Evolutionary conservation across 2,113 vertebrate genomes (phyloP), one percentile per base, ranked within the genome.

Genomic region (Oncorhynchus tshawytscha): DNA sequence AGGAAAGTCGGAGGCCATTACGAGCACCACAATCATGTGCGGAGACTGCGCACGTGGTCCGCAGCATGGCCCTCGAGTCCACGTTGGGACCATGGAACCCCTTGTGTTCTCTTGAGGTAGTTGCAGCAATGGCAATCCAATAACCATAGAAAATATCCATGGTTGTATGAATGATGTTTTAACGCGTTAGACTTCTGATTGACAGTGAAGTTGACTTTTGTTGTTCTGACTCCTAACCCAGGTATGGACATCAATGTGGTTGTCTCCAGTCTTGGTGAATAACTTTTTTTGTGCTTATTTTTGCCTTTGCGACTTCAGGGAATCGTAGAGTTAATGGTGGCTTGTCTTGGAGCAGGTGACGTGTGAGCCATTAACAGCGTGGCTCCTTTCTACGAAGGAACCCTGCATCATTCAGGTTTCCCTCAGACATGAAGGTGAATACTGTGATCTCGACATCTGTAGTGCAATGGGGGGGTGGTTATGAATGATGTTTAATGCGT

Each of bases 181-280:
- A 0, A 16, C 75, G 91, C 86, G 88, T 91, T 91, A 92, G 90
- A 92, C 88, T 90, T 87, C 90, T 91, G 89, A 89, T 84, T 0
- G 25, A 67, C 2, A 24, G n/a, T 62, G 59, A 62, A 62, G 59
- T 62, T 9, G 0, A 8, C 16, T 62, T 24, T 45, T 18, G 1
- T 20, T 20, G 1, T 57, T 18, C 54, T 18, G 20, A 57, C 54
- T 57, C 39, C 11, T 22, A 22, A 22, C 8, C n/a, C 59, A 62
- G 6, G n/a, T 8, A 22, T n/a, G 9, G 18, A 9, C 2, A 62
- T 24, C 9, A 62, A 8, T 22, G n/a, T 22, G n/a, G 7, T 62
- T 1, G 8, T 24, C 59, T 24, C 59, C 54, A 20, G 54, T 8
- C 54, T 62, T 11, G n/a, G 59, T 11, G n/a, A 62, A 62, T 11